Evolutionary conservation across 2,888 invertebrate genomes (phyloP).

Genomic region (Cataglyphis albicans): DNA sequence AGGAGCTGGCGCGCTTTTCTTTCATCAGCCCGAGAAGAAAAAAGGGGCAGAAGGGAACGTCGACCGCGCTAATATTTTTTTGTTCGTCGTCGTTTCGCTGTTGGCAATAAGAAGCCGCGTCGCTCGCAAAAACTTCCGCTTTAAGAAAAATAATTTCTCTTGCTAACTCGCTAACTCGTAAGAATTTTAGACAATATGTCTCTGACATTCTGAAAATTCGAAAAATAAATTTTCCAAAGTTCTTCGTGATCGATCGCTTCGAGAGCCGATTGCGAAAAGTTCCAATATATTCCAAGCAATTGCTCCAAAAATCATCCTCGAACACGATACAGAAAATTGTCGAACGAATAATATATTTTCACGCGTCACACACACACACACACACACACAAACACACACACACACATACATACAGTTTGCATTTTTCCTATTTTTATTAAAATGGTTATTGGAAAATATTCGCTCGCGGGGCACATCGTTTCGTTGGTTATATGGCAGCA

Average conservation of each 20-base stretch:
- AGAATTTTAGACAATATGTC: not conserved
- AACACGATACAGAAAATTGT: not conserved
- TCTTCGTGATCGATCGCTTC: not conserved
- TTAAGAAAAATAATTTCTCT: not conserved
- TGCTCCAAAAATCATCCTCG: conserved; percentile 12
- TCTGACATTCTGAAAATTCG: not conserved
- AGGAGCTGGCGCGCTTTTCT: conserved; percentile 35
- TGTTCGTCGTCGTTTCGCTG: not conserved
- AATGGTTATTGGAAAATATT: conserved; percentile 46
- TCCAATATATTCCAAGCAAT: not conserved
- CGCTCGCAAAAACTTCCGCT: not conserved
- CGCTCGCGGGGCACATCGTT: conserved; percentile 23
- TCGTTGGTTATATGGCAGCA: conserved; percentile 23
- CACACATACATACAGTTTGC: conserved; percentile 1
- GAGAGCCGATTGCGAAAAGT: not conserved
- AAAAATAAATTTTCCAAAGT: not conserved
- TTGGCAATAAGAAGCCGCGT: not conserved
- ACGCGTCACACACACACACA: not conserved
- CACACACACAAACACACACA: not conserved
- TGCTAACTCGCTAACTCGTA: not conserved
- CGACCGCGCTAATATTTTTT: conserved; percentile 34
- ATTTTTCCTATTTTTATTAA: conserved; percentile 50
- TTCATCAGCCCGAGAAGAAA: conserved; percentile 19
- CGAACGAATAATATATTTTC: conserved; percentile 30
- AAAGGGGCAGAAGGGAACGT: not conserved